phyloP scores from a whole-genome alignment of 2,797 vertebrate genomes.

The Limosa lapponica region DNA sequence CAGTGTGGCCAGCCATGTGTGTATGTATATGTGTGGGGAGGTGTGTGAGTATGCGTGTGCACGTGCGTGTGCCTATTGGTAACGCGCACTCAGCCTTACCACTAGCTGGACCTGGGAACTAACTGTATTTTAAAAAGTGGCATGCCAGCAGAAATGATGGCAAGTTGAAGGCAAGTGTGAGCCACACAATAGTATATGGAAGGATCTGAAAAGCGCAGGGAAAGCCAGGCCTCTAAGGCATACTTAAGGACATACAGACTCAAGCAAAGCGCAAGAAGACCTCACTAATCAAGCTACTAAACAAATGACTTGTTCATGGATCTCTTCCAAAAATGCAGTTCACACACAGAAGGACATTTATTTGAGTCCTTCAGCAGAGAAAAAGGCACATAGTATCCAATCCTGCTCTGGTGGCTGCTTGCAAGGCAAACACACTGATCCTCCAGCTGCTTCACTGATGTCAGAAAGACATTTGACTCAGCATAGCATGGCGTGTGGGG shows the following conservation, averaged over 20 bases:
- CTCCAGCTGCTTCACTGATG: background rate
- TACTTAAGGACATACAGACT: background rate
- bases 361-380: background rate
- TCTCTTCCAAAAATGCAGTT: background rate
- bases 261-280: background rate
- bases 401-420: background rate
- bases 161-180: background rate
- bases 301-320: background rate
- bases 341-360: background rate
- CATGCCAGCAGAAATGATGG: background rate
- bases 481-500: background rate
- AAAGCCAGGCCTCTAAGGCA: background rate
- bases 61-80: fast-evolving
- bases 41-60: fast-evolving
- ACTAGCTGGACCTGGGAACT: background rate
- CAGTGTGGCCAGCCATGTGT: background rate
- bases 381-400: background rate
- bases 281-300: background rate
- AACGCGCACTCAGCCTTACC: background rate
- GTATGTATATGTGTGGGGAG: fast-evolving
- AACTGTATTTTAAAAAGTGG: background rate
- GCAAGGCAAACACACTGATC: background rate
- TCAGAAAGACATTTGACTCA: background rate
- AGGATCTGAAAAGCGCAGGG: background rate
- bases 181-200: fast-evolving